Evolutionary conservation across 2,113 vertebrate genomes (phyloP).

Genomic region (Boulengeromyrus knoepffleri): DNA sequence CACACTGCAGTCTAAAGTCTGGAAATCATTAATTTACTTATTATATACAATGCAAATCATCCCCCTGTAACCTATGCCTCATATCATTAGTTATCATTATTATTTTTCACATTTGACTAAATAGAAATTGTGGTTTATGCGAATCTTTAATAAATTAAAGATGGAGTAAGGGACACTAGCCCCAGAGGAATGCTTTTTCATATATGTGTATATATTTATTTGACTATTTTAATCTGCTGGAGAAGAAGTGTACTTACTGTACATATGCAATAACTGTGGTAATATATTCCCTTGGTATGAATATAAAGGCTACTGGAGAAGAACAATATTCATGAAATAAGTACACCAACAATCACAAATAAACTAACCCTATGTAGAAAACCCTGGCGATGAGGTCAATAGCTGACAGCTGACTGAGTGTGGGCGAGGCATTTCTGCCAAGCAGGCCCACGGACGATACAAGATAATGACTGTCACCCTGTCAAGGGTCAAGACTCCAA

Average conservation of each 20-base stretch:
- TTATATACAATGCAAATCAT: slow-evolving; percentile 15
- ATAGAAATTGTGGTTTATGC: not conserved
- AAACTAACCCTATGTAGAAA: not conserved
- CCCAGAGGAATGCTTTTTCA: not conserved
- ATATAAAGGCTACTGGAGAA: not conserved
- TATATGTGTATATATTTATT: not conserved
- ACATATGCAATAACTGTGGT: not conserved
- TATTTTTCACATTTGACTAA: not conserved
- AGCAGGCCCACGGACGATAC: not conserved
- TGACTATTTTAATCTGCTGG: not conserved
- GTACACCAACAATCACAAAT: not conserved
- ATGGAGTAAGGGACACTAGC: not conserved
- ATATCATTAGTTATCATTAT: not conserved
- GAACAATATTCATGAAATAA: not conserved
- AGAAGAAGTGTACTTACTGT: not conserved
- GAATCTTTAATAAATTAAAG: not conserved
- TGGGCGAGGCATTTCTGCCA: not conserved
- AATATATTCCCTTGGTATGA: not conserved
- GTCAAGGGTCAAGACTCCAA: not conserved
- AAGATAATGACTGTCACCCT: slow-evolving; percentile 7
- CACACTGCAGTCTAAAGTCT: slow-evolving; percentile 7
- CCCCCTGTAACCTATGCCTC: not conserved
- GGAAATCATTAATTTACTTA: slow-evolving; percentile 18
- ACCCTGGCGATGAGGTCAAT: not conserved
- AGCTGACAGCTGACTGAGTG: not conserved